These are phyloP conservation scores for Cephus cinctus DNA, from an alignment of 1,140 invertebrate genomes.

Conservation along the genomic window DNA sequence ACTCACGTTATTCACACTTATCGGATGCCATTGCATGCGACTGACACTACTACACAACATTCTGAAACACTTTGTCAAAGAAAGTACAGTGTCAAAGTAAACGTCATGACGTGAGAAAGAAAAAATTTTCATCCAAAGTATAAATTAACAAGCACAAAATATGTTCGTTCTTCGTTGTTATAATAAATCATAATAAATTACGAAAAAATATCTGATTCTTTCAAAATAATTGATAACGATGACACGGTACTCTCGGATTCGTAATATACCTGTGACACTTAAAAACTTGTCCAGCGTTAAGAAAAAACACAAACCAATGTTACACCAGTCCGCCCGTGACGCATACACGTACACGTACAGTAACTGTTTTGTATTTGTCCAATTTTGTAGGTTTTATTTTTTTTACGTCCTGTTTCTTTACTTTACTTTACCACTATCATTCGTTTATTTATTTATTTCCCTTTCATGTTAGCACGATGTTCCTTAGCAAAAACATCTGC, in stretches of 20 bases:
- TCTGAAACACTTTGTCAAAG: neutral
- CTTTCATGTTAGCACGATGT: neutral
- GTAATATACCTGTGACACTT: no score
- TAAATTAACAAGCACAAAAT: no score
- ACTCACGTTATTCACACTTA: neutral
- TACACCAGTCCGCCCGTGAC: conserved; percentile 9
- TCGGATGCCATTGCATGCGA: neutral
- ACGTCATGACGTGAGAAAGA: neutral
- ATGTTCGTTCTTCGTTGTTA: no score
- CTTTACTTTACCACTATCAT: no score
- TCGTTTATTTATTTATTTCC: no score
- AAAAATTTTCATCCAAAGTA: neutral
- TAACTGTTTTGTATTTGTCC: conserved; percentile 2
- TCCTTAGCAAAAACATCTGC: neutral
- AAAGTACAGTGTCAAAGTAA: neutral
- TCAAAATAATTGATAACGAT: no score
- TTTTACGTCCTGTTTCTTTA: no score
- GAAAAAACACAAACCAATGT: conserved; percentile 9
- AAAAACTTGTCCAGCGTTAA: no score
- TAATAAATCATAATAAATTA: no score
- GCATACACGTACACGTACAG: no score
- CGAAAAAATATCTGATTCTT: no score
- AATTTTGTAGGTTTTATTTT: neutral
- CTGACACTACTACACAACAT: neutral
- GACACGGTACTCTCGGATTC: no score